phyloP scores from a whole-genome alignment of 2,888 invertebrate species.

The Piscicola geometra region DNA sequence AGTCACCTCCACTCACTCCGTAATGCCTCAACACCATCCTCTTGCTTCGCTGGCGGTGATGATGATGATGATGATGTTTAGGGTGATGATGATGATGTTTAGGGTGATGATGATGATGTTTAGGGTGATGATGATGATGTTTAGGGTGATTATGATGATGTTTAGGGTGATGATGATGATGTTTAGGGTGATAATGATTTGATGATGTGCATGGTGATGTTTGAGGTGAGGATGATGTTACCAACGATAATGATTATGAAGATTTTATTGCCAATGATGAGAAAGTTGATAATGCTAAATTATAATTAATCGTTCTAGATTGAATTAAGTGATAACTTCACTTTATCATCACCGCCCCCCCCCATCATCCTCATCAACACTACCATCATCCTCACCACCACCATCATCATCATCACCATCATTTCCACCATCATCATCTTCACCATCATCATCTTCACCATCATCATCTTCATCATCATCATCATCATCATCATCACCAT shows the following conservation, averaged over 20 bases:
- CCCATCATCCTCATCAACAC: no score
- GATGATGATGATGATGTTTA: no score
- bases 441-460: constrained; percentile 28
- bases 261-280: no score
- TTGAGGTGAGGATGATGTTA: no score
- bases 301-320: no score
- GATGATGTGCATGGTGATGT: no score
- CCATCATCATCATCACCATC: constrained; percentile 33
- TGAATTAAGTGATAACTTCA: no score
- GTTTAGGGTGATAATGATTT: not conserved
- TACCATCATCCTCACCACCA: no score
- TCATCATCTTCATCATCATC: constrained; percentile 34
- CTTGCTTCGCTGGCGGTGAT: not conserved
- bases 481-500: constrained; percentile 36
- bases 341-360: no score
- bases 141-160: constrained; percentile 13
- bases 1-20: not conserved
- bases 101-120: constrained; percentile 14
- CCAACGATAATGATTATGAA: no score
- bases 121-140: constrained; percentile 5
- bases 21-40: not conserved
- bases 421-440: constrained; percentile 11
- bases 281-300: no score
- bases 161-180: constrained; percentile 6
- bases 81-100: constrained; percentile 3